These are phyloP conservation scores for Ostrea edulis DNA, from an alignment of 1,140 invertebrate genomes.

Conservation along the genomic window DNA sequence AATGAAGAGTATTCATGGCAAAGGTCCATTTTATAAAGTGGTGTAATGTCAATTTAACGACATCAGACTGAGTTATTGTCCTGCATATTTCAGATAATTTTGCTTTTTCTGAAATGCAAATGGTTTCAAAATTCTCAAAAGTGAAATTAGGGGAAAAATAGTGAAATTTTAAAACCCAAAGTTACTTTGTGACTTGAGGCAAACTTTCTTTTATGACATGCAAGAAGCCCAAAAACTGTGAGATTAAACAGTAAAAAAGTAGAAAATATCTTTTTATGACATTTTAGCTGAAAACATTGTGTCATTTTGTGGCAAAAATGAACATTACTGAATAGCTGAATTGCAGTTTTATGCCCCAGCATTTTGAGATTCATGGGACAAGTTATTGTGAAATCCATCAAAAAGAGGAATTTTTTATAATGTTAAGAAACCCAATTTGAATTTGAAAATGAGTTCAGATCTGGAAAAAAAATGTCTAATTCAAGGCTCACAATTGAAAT, in stretches of 20 bases:
- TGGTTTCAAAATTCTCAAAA: conserved; percentile 1
- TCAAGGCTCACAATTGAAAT: background rate
- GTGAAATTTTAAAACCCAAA: conserved; percentile 15
- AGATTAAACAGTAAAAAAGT: conserved; percentile 27
- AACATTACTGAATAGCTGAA: conserved; percentile 24
- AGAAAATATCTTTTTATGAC: conserved; percentile 31
- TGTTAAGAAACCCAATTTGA: conserved; percentile 35
- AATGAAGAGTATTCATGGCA: background rate
- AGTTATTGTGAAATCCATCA: conserved; percentile 35
- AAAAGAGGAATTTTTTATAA: conserved; percentile 2
- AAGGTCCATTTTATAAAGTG: background rate
- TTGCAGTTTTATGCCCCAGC: conserved; percentile 23
- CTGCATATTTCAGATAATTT: conserved; percentile 9
- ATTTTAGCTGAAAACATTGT: conserved; percentile 37
- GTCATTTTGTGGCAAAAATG: conserved; percentile 24
- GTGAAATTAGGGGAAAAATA: background rate
- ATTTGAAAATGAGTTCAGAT: conserved; percentile 20
- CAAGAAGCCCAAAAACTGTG: conserved; percentile 19
- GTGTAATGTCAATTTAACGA: background rate
- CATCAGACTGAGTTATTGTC: background rate
- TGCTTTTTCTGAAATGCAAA: background rate
- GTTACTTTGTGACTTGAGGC: background rate
- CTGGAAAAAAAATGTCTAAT: background rate
- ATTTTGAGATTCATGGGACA: conserved; percentile 31
- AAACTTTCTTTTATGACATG: conserved; percentile 20